Base-by-base conservation (phyloP, 2,888 invertebrate genomes). In the Odontocerum albicorne region DNA sequence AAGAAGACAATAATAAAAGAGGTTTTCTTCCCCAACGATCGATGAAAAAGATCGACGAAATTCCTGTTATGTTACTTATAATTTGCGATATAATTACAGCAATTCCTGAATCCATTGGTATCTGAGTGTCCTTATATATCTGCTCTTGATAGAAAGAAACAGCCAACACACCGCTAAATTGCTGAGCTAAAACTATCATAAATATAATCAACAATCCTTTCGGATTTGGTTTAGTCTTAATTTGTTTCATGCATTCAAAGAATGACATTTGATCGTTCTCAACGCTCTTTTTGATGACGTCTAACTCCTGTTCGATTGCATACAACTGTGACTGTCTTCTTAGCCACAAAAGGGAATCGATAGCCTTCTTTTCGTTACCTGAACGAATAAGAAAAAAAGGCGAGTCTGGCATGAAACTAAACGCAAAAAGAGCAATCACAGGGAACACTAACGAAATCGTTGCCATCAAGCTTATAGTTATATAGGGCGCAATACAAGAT, bases 361-460 rank as follows among this genome's bases (percentile, higher is more conserved):
- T 39, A n/a, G 62, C 57, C 36, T 53, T 39, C 6, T 55, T 47
- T 33, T 55, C 57, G 45, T 57, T 59, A 3, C 49, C 59, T 2
- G 52, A 55, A 33, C 55, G 45, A 39, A 61, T 56, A 2, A 59
- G 49, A 51, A 45, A 62, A 56, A 39, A 59, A 21, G 42, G 64
- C 1, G 63, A 63, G 35, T 63, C 63, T 0, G 63, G 60, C 21
- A 62, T 45, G 10, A 62, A 62, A 6, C 46, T 15, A 17, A 62
- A 59, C 15, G 52, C 43, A n/a, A 53, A 15, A 3, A 62, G 39
- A 21, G 53, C 49, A 2, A 63, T n/a, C 2, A 63, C n/a, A 1
- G 64, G 61, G 16, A 63, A 49, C n/a, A 54, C 16, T 15, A 57
- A 47, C 0, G 55, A 55, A 17, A 61, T 43, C 10, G 39, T 43